Conservation (phyloP, 1,140 invertebrate genomes). For the Megalonaias nervosa region DNA sequence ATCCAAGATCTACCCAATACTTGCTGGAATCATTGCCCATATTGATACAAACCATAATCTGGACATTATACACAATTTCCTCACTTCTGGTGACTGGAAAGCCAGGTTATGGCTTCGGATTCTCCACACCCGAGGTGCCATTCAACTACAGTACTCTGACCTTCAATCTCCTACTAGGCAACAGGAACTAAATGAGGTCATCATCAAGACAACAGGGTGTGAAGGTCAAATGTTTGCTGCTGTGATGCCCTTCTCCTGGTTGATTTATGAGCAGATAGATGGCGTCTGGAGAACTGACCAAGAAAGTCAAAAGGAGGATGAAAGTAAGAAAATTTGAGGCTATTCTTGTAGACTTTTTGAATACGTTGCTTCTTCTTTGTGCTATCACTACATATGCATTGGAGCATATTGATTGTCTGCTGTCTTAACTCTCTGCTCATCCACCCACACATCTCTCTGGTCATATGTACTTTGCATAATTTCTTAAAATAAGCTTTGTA, state of each 20-base stretch:
- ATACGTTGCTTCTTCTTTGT: no score
- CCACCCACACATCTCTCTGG: no score
- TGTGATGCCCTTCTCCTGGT: conserved; percentile 56
- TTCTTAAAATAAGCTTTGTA: no score
- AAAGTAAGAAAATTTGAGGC: no score
- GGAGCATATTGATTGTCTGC: no score
- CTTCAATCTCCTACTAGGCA: conserved; percentile 31
- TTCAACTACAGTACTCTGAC: conserved; percentile 26
- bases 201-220: conserved; percentile 32
- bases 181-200: conserved; percentile 40
- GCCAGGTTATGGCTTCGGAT: not conserved
- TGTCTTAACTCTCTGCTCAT: no score
- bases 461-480: no score
- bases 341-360: no score
- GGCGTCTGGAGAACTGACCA: not conserved
- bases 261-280: conserved; percentile 18
- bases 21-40: conserved; percentile 51
- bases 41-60: conserved; percentile 55
- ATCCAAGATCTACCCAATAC: conserved; percentile 45
- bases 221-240: conserved; percentile 26
- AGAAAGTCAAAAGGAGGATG: no score
- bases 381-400: no score
- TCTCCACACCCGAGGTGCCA: conserved; percentile 7
- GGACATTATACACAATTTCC: conserved; percentile 35
- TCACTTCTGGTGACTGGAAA: conserved; percentile 15